A percentile compares a stretch with the other conserved stretches of the same genome.
phyloP scores from a whole-genome alignment of 2,888 invertebrate species.

The Thecophora atra region DNA sequence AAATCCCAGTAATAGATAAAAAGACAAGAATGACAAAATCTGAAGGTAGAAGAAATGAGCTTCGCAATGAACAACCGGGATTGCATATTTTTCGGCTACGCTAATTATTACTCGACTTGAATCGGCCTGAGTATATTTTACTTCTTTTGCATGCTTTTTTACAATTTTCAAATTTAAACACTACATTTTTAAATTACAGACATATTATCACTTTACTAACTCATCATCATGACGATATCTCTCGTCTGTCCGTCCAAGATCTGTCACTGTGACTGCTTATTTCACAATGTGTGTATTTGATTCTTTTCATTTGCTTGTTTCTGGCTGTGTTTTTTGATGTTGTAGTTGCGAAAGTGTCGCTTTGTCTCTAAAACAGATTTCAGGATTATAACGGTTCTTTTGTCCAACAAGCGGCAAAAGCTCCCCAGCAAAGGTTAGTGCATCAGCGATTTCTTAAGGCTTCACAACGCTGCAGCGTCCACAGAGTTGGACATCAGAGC shows the following conservation, averaged over 20 bases:
- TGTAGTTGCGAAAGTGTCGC: too few species aligned
- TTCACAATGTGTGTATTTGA: background rate
- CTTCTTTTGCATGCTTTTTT: too few species aligned
- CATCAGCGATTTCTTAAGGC: conserved; percentile 45
- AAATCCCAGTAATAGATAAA: too few species aligned
- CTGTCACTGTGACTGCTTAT: background rate
- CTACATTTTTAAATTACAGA: too few species aligned
- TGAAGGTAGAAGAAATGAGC: too few species aligned
- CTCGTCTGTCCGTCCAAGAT: background rate
- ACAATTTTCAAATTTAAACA: too few species aligned
- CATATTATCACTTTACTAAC: background rate
- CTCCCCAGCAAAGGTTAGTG: conserved; percentile 45
- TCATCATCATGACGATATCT: background rate
- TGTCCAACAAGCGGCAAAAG: conserved; percentile 36
- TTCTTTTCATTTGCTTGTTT: background rate
- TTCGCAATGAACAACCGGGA: too few species aligned
- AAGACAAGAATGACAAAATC: too few species aligned
- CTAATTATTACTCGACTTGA: too few species aligned
- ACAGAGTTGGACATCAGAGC: background rate
- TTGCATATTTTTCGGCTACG: too few species aligned
- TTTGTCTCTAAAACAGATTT: conserved; percentile 1
- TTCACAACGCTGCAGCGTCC: conserved; percentile 1
- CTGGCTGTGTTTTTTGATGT: too few species aligned
- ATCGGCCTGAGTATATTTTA: too few species aligned
- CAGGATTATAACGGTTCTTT: conserved; percentile 34